Base-by-base conservation (phyloP, 2,888 invertebrate species). In the Iselma pallidipennis region DNA sequence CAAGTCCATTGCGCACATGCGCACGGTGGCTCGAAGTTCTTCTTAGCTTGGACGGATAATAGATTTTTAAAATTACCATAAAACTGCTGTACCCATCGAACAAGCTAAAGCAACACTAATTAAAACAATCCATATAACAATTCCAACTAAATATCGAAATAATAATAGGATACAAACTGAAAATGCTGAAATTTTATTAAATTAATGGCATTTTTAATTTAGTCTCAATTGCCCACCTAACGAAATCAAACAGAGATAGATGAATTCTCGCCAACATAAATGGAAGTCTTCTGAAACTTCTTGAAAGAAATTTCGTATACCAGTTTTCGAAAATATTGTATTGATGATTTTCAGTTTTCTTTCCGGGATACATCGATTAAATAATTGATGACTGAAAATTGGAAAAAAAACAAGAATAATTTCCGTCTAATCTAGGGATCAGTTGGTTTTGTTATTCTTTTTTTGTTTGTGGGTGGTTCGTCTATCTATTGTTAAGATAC, bases 61-160 rank as follows among this genome's bases (percentile, higher is more conserved):
- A 45, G 55, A 51, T 56, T 28, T 31, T 49, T 55, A 50, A 59
- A 59, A 55, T 60, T 73, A 86, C 90, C 90, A 90, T 58, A 89
- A 80, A 71, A 84, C 86, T 21, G 83, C 78, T 4, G 88, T 86
- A 33, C 83, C 86, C 12, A 78, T 83, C 26, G 87, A 71, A 56
- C 84, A 83, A 19, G 83, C 83, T 7, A 85, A 33, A 9, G 84
- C 80, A 7, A 84, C 83, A 10, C 84, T 84, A 45, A 84, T 74
- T 19, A 89, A 78, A 16, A 88, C 83, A n/a, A 86, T 72, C 85
- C 89, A 89, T 61, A 89, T 85, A 14, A 89, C 82, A 58, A 87
- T 76, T 53, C 84, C 85, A 19, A 86, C 88, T 61, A 87, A 76
- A 73, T 83, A 87, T 64, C 88, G 80, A 65, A 88, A 83, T 25